Evolutionary conservation across 92 coral and sea anemone species (phyloP), one percentile per base, ranked within the genome.

Genomic region (Umimayanthus kanabou): DNA sequence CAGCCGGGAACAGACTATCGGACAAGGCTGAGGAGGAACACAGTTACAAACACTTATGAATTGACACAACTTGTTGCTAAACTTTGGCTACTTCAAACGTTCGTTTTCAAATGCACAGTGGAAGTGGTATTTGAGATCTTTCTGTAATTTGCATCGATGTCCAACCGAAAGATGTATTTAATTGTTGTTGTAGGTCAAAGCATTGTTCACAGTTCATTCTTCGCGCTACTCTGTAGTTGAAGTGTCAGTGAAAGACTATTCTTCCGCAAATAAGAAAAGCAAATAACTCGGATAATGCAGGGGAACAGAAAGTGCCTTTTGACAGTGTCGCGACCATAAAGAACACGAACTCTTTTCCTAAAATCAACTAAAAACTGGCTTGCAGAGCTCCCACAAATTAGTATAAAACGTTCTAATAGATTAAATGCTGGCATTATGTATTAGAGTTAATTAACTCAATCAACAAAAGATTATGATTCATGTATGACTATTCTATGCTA

Each of bases 121-220:
- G 85, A 65, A 39, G 28, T 57, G 39, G 28, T 4, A 66, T 39
- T 18, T 39, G 76, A 33, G 39, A 71, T 11, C 76, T 26, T 71
- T 71, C 7, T 8, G 4, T 7, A 81, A 65, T 64, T 33, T 81
- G 76, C 85, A 66, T 43, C 65, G 37, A 55, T 70, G 57, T 71
- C 61, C 57, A 29, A 28, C 65, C 16, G 33, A 43, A 66, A 45
- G 15, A 16, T 83, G 78, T 28, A 70, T 37, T 82, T 70, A 18
- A 83, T 83, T 82, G 40, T 66, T 66, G 70, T 81, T 40, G 4
- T 28, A 42, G 45, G 73, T 66, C 86, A 82, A 10, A 70, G 58
- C 86, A 82, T 82, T 82, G 86, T 82, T 69, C 86, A 15, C 61
- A 66, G 55, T 67, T 82, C 29, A 28, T 26, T 26, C 57, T 69